phyloP scores from a whole-genome alignment of 2,888 invertebrate species.

The Smittia aterrima region DNA sequence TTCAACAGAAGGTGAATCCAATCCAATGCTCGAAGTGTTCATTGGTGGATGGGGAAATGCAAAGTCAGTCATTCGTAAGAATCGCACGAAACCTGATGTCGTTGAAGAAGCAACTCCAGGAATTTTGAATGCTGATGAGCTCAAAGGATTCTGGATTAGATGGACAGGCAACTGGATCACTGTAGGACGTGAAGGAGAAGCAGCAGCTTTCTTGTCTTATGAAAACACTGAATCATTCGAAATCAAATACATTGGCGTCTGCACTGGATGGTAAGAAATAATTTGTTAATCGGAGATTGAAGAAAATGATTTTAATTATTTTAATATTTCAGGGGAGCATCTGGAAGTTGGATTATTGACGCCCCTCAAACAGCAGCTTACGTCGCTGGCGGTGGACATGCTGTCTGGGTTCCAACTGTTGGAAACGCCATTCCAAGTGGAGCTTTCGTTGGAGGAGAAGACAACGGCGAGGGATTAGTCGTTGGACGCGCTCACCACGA shows the following conservation, averaged over 20 bases:
- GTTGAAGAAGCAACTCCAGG: constrained; percentile 69
- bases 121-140: constrained; percentile 70
- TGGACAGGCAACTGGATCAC: constrained; percentile 65
- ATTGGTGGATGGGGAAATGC: constrained; percentile 86
- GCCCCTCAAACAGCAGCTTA: constrained; percentile 50
- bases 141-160: constrained; percentile 80
- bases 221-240: constrained; percentile 66
- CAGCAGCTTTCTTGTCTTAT: constrained; percentile 70
- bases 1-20: constrained; percentile 64
- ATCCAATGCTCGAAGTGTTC: constrained; percentile 83
- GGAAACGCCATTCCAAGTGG: constrained; percentile 71
- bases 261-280: constrained; percentile 68
- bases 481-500: constrained; percentile 69
- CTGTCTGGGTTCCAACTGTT: constrained; percentile 61
- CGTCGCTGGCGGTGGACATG: constrained; percentile 49
- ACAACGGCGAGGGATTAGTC: constrained; percentile 63
- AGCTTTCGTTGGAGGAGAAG: constrained; percentile 59
- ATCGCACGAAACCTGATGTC: constrained; percentile 72
- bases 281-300: background rate
- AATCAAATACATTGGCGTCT: constrained; percentile 73
- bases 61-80: constrained; percentile 79
- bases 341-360: constrained; percentile 62
- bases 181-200: constrained; percentile 71
- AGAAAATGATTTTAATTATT: background rate
- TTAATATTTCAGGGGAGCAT: constrained; percentile 56